Evolutionary conservation across 2,888 invertebrate genomes (phyloP), one percentile per base, ranked within the genome.

Genomic region (Pyralis farinalis): DNA sequence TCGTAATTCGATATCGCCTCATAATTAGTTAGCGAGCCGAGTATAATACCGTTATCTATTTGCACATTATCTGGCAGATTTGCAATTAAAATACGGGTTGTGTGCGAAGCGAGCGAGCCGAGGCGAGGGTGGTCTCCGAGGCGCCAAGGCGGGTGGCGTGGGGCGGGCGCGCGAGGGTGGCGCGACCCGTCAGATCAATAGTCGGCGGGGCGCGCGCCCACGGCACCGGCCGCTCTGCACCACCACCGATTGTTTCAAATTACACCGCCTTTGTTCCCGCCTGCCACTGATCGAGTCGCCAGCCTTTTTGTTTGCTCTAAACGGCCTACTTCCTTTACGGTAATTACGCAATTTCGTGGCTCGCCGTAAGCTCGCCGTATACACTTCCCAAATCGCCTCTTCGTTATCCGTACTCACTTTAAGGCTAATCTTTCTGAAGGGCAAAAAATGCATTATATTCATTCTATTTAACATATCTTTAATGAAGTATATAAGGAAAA

Each of bases 11-110:
- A 80, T 81, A 75, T 71, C 68, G 66, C 69, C 72, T 72, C 67
- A 78, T 83, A 82, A 85, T 84, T 78, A 85, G 82, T 84, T 75
- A 81, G 76, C 79, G 73, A 81, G 78, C 69, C 62, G 71, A 77
- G 80, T 81, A 82, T 85, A 86, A 88, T 84, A 69, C 78, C 71
- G 83, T 85, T 88, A 87, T 87, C 86, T 87, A 86, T 88, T 88
- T 87, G 83, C 83, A 80, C 85, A 86, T 88, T 86, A 87, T 86
- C 88, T 85, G 78, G 84, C 82, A 85, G 86, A 88, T 88, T 87
- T 87, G 85, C 88, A 88, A 88, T 88, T 88, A 88, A 87, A 88
- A 87, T 86, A 81, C 73, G 84, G 83, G 81, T 75, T 80, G 80
- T 77, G 64, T 63, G 70, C 65, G 62, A 53, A 59, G 55, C 54